Percentiles rank a stretch among this genome's conserved stretches.
phyloP scores from a whole-genome alignment of 1,140 invertebrate species.

The Lepidurus apus region DNA sequence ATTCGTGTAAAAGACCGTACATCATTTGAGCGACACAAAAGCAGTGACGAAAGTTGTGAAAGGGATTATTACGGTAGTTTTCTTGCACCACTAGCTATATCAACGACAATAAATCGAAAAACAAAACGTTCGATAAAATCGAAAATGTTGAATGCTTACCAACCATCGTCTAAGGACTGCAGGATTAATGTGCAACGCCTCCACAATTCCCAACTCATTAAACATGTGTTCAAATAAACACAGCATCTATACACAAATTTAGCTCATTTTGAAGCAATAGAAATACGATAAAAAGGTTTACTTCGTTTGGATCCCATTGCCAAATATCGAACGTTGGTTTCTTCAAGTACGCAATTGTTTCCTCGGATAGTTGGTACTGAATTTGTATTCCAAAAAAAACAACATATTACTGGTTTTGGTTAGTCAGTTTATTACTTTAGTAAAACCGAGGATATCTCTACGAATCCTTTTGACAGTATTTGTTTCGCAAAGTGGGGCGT shows the following conservation, averaged over 20 bases:
- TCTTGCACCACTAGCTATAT: conserved; percentile 43
- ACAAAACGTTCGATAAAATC: neutral
- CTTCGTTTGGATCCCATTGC: conserved; percentile 51
- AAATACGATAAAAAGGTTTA: conserved; percentile 35
- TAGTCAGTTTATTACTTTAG: neutral
- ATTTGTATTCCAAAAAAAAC: conserved; percentile 20
- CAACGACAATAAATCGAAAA: neutral
- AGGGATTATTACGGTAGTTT: conserved; percentile 50
- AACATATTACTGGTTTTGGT: neutral
- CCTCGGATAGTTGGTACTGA: conserved; percentile 47
- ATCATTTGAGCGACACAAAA: conserved; percentile 51
- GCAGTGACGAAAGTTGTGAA: conserved; percentile 50
- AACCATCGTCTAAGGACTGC: conserved; percentile 48
- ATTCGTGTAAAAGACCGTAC: conserved; percentile 48
- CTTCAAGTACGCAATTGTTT: conserved; percentile 48
- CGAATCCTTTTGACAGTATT: conserved; percentile 1
- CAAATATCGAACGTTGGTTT: conserved; percentile 50
- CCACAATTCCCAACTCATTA: conserved; percentile 46
- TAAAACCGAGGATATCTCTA: conserved; percentile 26
- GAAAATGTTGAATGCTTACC: conserved; percentile 40
- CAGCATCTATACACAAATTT: conserved; percentile 43
- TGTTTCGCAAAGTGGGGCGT: conserved; percentile 14
- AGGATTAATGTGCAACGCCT: conserved; percentile 48
- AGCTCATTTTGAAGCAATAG: neutral
- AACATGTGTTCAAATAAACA: conserved; percentile 49